Percentiles rank a stretch among this genome's conserved stretches.
Evolutionary conservation across 35 echinoderm and acorn worm genomes (phyloP).

Genomic region (Amphiura filiformis): DNA sequence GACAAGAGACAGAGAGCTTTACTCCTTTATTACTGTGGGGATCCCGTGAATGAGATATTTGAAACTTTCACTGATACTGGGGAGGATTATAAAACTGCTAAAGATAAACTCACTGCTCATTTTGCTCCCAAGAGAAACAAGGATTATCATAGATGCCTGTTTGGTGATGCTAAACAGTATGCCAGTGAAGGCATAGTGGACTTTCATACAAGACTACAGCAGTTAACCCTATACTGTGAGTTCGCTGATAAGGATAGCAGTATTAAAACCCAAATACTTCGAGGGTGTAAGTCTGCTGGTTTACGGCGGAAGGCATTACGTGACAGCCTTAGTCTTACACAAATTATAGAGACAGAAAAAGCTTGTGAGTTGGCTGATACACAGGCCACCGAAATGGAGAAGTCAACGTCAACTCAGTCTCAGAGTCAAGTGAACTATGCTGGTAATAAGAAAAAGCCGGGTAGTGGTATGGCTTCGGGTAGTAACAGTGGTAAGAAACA

Average conservation of each 20-base stretch:
- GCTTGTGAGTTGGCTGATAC: neutral
- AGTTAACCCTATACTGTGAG: neutral
- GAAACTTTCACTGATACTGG: conserved; percentile 58
- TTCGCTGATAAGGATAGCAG: neutral
- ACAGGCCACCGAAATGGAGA: neutral
- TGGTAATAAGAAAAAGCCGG: neutral
- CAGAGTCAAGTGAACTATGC: neutral
- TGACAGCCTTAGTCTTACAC: neutral
- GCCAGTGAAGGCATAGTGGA: conserved; percentile 14
- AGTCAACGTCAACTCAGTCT: neutral
- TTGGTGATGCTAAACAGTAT: conserved; percentile 22
- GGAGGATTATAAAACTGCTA: conserved; percentile 41
- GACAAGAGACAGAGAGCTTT: conserved; percentile 47
- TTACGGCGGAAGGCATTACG: neutral
- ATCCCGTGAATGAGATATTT: conserved; percentile 61
- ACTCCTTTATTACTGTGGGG: conserved; percentile 42
- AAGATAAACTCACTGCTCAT: conserved; percentile 34
- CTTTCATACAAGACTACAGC: conserved; percentile 30
- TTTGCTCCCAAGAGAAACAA: conserved; percentile 44
- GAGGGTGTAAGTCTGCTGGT: conserved; percentile 7
- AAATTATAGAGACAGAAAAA: neutral
- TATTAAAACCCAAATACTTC: conserved; percentile 32
- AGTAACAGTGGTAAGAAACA: neutral
- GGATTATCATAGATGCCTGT: conserved; percentile 58
- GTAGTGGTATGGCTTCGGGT: neutral